Evolutionary conservation across 2,113 vertebrate genomes (phyloP).

Genomic region (Charina bottae): DNA sequence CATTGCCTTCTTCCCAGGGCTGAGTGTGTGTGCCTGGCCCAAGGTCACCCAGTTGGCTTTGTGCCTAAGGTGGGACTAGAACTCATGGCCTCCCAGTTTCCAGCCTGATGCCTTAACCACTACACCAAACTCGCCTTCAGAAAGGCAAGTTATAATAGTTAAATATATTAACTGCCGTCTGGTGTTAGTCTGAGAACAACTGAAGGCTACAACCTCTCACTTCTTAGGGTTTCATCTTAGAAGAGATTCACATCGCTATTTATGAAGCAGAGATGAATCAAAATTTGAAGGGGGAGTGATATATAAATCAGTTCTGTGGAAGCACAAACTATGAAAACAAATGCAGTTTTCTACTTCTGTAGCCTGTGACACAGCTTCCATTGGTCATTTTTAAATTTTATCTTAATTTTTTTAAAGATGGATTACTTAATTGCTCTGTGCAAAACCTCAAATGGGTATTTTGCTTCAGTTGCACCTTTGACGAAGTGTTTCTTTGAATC

Average conservation of each 20-base stretch:
- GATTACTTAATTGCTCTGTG: too few species aligned
- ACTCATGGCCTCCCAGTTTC: not conserved
- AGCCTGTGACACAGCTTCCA: not conserved
- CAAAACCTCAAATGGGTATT: too few species aligned
- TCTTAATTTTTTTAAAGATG: too few species aligned
- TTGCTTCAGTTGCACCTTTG: too few species aligned
- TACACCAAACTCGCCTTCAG: not conserved
- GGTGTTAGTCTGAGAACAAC: not conserved
- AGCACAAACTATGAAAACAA: not conserved
- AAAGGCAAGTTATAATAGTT: not conserved
- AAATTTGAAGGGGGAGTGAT: not conserved
- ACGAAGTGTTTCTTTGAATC: too few species aligned
- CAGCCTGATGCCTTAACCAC: not conserved
- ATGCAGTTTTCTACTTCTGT: not conserved
- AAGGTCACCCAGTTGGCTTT: not conserved
- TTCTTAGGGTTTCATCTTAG: not conserved
- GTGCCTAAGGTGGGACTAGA: not conserved
- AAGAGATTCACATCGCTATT: not conserved
- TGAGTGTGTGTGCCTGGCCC: not conserved
- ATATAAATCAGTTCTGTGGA: not conserved
- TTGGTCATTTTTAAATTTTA: not conserved
- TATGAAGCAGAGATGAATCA: not conserved
- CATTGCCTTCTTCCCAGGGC: not conserved
- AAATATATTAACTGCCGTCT: not conserved
- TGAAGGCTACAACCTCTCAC: not conserved